phyloP scores from a whole-genome alignment of 2,113 vertebrate genomes.

The Suncus etruscus region DNA sequence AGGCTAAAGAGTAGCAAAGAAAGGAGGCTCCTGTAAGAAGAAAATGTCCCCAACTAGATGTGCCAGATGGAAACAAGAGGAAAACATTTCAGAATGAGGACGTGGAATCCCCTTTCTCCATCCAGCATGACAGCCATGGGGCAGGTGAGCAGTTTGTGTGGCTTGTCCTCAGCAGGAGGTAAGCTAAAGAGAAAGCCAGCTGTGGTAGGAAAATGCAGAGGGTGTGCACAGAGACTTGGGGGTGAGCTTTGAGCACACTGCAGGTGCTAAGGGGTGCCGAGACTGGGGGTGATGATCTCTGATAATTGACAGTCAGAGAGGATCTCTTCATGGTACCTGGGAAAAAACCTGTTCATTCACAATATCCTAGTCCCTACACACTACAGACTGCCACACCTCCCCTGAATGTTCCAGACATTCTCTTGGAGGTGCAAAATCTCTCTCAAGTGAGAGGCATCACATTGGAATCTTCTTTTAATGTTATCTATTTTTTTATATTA shows the following conservation, averaged over 20 bases:
- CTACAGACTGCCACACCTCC: neutral
- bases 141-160: neutral
- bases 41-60: neutral
- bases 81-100: neutral
- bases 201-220: neutral
- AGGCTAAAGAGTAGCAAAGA: neutral
- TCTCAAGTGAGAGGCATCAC: neutral
- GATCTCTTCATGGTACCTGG: neutral
- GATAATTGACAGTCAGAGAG: neutral
- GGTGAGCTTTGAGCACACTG: neutral
- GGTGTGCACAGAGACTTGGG: accelerated
- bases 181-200: neutral
- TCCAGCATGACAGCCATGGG: neutral
- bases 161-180: neutral
- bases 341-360: too few species aligned
- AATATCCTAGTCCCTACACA: neutral
- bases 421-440: neutral
- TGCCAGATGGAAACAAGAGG: neutral
- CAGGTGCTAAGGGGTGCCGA: neutral
- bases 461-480: neutral
- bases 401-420: neutral
- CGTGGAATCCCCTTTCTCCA: neutral
- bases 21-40: neutral
- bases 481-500: neutral
- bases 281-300: neutral